Evolutionary conservation across 2,797 vertebrate genomes (phyloP), one percentile per base, ranked within the genome.

Genomic region (Miichthys miiuy): DNA sequence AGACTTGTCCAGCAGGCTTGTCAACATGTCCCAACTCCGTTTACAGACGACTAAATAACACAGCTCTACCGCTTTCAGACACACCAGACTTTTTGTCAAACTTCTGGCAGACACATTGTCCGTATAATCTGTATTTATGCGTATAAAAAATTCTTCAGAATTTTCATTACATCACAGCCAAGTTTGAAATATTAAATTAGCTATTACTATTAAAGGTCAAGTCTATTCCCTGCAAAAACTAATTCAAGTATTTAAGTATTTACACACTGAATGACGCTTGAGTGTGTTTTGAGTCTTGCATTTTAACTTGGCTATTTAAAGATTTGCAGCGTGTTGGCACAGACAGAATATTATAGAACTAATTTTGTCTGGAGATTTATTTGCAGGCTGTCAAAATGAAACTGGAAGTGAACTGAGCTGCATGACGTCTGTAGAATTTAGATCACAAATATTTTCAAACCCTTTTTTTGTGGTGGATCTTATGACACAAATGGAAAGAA

Each of bases 1-100:
- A 72, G 85, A 75, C 85, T 76, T 80, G 61, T 90, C 87, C 80
- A 72, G 55, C 80, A 65, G 79, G 82, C 82, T 71, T 89, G 87
- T 91, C 86, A 83, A 72, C 79, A 78, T 54, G 57, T 60, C 75
- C 47, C 67, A 11, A 76, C 68, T 69, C 73, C 47, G 27, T 67
- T 88, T 72, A 63, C 30, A 44, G 79, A 64, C 27, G 78, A 44
- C 66, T 57, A 77, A 83, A 63, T 41, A 61, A 80, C 42, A 17
- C 58, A 5, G 25, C 48, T 54, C 67, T 61, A 2, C n/a, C 42
- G 8, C 20, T 67, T 27, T 62, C 10, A 61, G 18, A 50, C 25
- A 52, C 69, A 57, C 21, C 9, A 52, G 21, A n/a, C 0, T 2
- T 38, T 63, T 16, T 61, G 52, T 69, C 58, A 56, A 48, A 27